Base-by-base conservation (phyloP, 2,888 invertebrate species). In the Neuroscelio doddi region DNA sequence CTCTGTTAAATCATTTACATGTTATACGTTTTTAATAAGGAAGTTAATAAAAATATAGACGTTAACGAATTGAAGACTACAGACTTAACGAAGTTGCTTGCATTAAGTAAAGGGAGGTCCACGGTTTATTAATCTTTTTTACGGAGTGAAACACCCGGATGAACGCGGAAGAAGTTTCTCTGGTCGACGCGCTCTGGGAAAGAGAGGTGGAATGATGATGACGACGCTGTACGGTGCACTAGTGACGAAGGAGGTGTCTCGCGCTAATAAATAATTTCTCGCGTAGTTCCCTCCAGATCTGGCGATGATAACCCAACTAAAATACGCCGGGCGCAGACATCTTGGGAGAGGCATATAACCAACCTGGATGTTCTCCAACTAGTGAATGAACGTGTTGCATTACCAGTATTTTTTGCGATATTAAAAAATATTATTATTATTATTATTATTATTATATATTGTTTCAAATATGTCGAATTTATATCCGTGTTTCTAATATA, bases 181-280 rank as follows among this genome's bases (percentile, higher is more conserved):
- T 69, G 64, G 64, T 66, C 74, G 64, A 67, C 55, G 61, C 68
- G 62, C 69, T 50, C 63, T 70, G 53, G 68, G 67, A 66, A 69
- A 69, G 69, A 71, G 70, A 71, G 70, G 68, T 64, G 69, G 64
- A 56, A 69, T 62, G 68, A 63, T 58, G 68, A 50, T 62, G 64
- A 59, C 59, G 62, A 52, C 62, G 59, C 46, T 50, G 64, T 51
- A 52, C 59, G 59, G 42, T 45, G 56, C 52, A 16, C 51, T n/a
- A n/a, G 78, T 79, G 80, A 79, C 79, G 79, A 79, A 79, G 80
- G 77, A 79, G 82, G 80, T 77, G 80, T 77, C 78, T 74, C 78
- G 76, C 69, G 76, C 78, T 82, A 81, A 84, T 84, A 84, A 84
- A 84, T 84, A 84, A 84, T 84, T 83, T 82, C 81, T 80, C 81